These are phyloP conservation scores for Oryzaephilus surinamensis DNA, from an alignment of 1,140 invertebrate genomes.

Conservation along the genomic window DNA sequence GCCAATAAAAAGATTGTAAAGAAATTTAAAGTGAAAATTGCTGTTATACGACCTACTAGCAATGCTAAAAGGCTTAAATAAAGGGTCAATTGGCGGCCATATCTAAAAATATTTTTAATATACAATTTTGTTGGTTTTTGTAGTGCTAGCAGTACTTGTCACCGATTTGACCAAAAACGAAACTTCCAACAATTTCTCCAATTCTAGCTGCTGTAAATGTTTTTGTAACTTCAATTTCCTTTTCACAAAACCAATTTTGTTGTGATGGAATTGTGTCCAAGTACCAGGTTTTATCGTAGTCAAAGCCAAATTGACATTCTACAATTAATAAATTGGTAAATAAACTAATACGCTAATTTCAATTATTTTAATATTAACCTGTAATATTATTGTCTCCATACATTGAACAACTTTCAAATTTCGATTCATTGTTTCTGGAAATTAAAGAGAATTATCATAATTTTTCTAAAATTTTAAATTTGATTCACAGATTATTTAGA, in stretches of 20 bases:
- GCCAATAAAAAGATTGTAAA: conserved; percentile 5
- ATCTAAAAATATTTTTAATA: conserved; percentile 4
- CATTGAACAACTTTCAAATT: no score
- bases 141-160: conserved; percentile 24
- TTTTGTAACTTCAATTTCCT: conserved; percentile 40
- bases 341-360: no score
- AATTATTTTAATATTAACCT: no score
- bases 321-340: no score
- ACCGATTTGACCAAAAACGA: conserved; percentile 43
- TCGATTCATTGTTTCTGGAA: no score
- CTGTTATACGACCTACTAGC: conserved; percentile 2
- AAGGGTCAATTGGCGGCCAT: conserved; percentile 4
- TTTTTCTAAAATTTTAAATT: no score
- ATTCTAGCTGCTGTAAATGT: conserved; percentile 40
- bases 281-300: conserved; percentile 43
- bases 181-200: conserved; percentile 42
- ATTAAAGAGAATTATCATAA: no score
- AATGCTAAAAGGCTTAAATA: conserved; percentile 3
- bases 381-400: no score
- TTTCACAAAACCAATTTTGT: conserved; percentile 45
- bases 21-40: background rate
- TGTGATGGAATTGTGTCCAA: conserved; percentile 37
- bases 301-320: conserved; percentile 43
- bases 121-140: background rate
- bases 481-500: no score